These are phyloP conservation scores for Neolamprologus toae DNA, from an alignment of 2,113 vertebrate species.

Conservation along the genomic window DNA sequence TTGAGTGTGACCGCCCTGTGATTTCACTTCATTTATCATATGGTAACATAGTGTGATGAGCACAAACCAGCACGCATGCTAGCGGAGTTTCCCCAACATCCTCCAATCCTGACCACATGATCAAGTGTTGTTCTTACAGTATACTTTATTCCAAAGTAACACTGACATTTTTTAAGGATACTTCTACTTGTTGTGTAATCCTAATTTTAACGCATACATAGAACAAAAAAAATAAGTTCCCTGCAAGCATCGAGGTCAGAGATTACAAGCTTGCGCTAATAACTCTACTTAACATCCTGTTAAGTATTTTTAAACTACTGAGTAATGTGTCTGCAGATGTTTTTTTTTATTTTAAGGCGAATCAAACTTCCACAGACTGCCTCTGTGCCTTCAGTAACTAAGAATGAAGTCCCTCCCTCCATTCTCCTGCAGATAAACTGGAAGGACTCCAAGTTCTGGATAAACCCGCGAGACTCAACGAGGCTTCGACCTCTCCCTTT, in stretches of 20 bases:
- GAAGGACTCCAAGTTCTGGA: slow-evolving; percentile 22
- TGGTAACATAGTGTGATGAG: not conserved
- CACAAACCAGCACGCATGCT: not conserved
- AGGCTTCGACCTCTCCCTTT: slow-evolving; percentile 14
- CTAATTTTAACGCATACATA: not conserved
- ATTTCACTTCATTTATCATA: not conserved
- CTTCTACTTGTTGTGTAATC: not conserved
- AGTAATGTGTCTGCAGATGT: not conserved
- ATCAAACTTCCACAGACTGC: not conserved
- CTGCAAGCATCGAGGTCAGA: not conserved
- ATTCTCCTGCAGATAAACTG: not conserved
- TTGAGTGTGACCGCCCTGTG: not conserved
- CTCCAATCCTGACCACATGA: not conserved
- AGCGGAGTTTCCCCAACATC: slow-evolving; percentile 10
- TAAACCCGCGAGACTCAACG: not conserved
- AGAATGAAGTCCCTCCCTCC: not conserved
- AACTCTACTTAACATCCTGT: not conserved
- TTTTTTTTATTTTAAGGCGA: not conserved
- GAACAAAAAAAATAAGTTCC: not conserved
- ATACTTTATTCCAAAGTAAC: not conserved
- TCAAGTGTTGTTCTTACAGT: not conserved
- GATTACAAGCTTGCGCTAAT: not conserved
- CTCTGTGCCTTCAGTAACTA: not conserved
- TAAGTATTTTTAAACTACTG: not conserved
- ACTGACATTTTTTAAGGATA: not conserved